These are phyloP conservation scores for Drosophila mayaguana DNA, from an alignment of 2,888 invertebrate species.

Conservation along the genomic window DNA sequence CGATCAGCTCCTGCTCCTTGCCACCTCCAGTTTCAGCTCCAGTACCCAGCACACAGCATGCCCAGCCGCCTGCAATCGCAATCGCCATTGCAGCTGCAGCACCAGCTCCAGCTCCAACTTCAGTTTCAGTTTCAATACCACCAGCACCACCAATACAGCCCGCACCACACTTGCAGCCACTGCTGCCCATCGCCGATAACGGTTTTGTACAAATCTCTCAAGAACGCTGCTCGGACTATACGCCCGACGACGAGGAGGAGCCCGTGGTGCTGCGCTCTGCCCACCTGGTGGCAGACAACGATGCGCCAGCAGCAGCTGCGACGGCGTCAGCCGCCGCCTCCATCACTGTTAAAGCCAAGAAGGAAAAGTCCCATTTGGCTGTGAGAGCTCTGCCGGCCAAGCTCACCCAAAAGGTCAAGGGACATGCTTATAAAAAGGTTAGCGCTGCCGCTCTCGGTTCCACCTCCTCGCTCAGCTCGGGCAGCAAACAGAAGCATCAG, in stretches of 20 bases:
- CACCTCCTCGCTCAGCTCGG: constrained; percentile 71
- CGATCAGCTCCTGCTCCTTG: constrained; percentile 16
- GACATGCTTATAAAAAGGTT: constrained; percentile 84
- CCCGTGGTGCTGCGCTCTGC: constrained; percentile 81
- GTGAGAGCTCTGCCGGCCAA: constrained; percentile 84
- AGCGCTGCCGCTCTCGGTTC: constrained; percentile 74
- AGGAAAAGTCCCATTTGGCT: constrained; percentile 83
- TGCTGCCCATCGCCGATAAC: constrained; percentile 84
- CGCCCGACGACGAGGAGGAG: constrained; percentile 84
- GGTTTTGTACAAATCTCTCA: constrained; percentile 83
- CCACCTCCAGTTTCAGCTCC: not conserved
- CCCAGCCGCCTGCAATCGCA: not conserved
- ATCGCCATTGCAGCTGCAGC: not conserved
- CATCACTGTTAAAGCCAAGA: constrained; percentile 75
- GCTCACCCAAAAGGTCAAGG: constrained; percentile 84
- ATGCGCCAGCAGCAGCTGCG: constrained; percentile 12
- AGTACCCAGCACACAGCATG: constrained; percentile 8
- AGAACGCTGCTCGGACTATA: constrained; percentile 83
- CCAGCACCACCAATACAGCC: constrained; percentile 11
- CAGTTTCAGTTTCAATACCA: not conserved
- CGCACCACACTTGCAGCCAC: constrained; percentile 58
- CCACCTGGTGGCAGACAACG: constrained; percentile 61
- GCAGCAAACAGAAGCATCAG: constrained; percentile 81
- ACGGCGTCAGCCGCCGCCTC: not conserved
- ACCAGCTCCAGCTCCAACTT: not conserved